A percentile compares a stretch with the other conserved stretches of the same genome.
phyloP scores from a whole-genome alignment of 2,113 vertebrate species.

The Hylia prasina region DNA sequence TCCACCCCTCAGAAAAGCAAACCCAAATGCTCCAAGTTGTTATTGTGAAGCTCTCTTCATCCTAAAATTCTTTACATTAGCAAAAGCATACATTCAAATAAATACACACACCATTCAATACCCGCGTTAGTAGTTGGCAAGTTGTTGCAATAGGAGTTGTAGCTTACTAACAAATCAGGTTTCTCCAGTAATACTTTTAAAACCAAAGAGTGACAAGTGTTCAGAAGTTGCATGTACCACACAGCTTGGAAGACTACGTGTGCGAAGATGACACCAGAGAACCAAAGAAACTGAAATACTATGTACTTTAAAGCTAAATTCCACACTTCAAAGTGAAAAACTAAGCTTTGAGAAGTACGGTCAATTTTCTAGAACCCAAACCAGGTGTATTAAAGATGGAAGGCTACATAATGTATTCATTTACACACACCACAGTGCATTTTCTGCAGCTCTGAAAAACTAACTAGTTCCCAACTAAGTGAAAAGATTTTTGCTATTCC shows the following conservation, averaged over 20 bases:
- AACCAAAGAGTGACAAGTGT: neutral
- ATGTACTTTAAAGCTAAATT: neutral
- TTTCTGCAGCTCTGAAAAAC: neutral
- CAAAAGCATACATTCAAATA: neutral
- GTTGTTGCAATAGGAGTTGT: neutral
- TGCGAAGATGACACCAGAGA: neutral
- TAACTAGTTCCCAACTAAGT: neutral
- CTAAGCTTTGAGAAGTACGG: neutral
- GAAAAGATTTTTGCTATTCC: neutral
- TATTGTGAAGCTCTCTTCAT: neutral
- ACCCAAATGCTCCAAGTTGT: neutral
- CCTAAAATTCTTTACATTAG: neutral
- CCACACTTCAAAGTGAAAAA: neutral
- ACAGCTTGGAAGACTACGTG: neutral
- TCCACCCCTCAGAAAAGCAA: neutral
- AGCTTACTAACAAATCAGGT: neutral
- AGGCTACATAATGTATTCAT: neutral
- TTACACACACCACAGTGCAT: neutral
- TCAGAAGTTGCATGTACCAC: neutral
- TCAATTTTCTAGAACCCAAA: neutral
- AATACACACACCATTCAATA: neutral
- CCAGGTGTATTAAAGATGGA: neutral
- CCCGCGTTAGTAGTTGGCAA: rapidly evolving
- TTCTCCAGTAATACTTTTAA: neutral
- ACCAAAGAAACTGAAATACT: neutral